A percentile compares a stretch with the other conserved stretches of the same genome.
These are phyloP conservation scores for Rousettus madagascariensis DNA, from an alignment of 2,797 vertebrate species.

Conservation along the genomic window DNA sequence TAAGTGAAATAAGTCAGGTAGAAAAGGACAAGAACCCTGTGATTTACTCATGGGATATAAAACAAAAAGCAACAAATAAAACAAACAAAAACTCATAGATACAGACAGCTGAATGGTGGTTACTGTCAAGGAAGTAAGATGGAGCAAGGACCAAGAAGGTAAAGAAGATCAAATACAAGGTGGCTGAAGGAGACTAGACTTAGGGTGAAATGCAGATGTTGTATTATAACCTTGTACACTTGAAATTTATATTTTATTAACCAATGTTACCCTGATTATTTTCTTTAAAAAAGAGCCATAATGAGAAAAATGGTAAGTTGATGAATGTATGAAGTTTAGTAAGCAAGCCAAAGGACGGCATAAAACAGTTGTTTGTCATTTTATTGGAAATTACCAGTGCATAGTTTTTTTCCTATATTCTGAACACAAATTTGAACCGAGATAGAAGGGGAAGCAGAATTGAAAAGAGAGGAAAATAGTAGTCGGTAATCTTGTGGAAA, in stretches of 20 bases:
- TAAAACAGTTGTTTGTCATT: background rate
- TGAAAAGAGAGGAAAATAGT: background rate
- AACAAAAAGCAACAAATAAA: background rate
- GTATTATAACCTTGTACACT: background rate
- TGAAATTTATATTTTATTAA: background rate
- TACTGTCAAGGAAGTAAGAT: background rate
- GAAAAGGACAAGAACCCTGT: background rate
- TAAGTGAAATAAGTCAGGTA: background rate
- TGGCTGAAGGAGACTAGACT: background rate
- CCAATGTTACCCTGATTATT: background rate
- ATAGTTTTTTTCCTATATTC: background rate
- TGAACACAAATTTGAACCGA: slow-evolving; percentile 11
- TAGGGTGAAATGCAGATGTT: background rate
- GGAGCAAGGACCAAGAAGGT: background rate
- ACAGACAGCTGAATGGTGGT: background rate
- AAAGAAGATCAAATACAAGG: background rate
- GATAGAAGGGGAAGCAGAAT: background rate
- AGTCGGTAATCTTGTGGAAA: background rate
- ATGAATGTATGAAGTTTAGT: background rate
- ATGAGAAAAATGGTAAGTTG: background rate
- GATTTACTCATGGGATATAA: background rate
- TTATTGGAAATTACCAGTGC: background rate
- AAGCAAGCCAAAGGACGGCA: background rate
- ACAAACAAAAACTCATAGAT: background rate
- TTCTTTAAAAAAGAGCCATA: background rate